These are phyloP conservation scores for Petrolisthes cinctipes DNA, from an alignment of 2,888 invertebrate species.

Conservation along the genomic window DNA sequence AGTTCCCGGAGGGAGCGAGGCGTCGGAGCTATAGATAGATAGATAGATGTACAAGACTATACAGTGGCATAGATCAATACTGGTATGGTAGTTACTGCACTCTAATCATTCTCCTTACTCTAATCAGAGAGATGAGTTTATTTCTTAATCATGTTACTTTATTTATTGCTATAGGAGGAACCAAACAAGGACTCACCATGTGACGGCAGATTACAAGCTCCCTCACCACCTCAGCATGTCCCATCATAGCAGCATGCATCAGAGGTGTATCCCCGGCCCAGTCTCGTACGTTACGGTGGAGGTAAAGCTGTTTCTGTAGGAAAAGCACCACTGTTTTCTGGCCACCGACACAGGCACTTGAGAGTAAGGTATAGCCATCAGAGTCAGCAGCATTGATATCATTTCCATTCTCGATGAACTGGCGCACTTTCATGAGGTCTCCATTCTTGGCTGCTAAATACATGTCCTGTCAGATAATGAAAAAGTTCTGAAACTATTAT, in stretches of 20 bases:
- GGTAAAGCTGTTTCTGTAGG: constrained; percentile 28
- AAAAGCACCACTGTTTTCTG: constrained; percentile 36
- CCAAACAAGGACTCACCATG: constrained; percentile 5
- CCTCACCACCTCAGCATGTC: constrained; percentile 37
- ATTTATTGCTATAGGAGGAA: no score
- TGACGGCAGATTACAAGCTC: constrained; percentile 29
- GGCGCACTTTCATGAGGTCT: constrained; percentile 18
- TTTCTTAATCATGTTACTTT: no score
- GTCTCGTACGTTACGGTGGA: constrained; percentile 34
- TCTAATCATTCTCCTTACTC: no score
- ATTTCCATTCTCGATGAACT: constrained; percentile 34
- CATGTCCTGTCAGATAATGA: constrained; percentile 32
- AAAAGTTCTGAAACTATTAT: not conserved
- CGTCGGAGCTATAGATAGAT: no score
- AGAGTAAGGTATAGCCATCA: constrained; percentile 38
- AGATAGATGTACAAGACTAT: no score
- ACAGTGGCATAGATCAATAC: no score
- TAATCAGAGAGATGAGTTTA: no score
- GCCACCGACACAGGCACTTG: constrained; percentile 40
- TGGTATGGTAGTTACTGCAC: no score
- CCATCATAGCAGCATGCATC: constrained; percentile 51
- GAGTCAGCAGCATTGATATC: constrained; percentile 43
- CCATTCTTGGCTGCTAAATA: constrained; percentile 45
- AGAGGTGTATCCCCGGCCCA: constrained; percentile 48
- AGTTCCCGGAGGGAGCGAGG: no score